Evolutionary conservation across 2,888 invertebrate genomes (phyloP).

Genomic region (Trachelus iudaicus): DNA sequence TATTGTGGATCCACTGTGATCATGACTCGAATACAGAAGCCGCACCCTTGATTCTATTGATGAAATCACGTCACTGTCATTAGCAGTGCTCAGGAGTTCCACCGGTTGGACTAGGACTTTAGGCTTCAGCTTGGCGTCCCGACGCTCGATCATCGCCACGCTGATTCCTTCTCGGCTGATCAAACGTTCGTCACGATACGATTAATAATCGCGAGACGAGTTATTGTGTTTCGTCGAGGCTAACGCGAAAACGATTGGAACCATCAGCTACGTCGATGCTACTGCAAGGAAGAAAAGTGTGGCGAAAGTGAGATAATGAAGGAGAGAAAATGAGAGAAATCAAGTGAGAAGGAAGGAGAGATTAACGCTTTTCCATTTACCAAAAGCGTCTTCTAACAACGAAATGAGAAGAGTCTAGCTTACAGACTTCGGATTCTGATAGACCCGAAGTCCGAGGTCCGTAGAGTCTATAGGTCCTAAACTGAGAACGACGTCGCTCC

Average conservation of each 20-base stretch:
- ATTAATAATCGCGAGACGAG: conserved; percentile 47
- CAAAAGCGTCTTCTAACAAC: not conserved
- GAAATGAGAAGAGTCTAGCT: not conserved
- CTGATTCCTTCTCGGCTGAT: conserved; percentile 23
- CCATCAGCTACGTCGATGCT: not conserved
- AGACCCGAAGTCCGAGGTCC: not conserved
- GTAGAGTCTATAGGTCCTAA: not conserved
- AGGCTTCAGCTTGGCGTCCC: not conserved
- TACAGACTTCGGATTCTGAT: not conserved
- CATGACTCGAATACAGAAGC: not conserved
- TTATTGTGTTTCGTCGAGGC: conserved; percentile 27
- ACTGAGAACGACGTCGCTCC: not conserved
- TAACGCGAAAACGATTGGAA: conserved; percentile 54
- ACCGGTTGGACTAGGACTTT: not conserved
- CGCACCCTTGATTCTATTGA: not conserved
- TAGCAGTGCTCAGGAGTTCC: not conserved
- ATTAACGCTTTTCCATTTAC: not conserved
- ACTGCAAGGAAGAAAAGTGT: conserved; percentile 11
- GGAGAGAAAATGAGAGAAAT: not conserved
- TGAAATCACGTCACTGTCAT: not conserved
- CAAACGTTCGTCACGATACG: conserved; percentile 44
- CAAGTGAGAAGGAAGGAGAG: not conserved
- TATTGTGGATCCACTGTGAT: not conserved
- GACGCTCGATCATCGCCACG: conserved; percentile 34
- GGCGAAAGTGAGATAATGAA: not conserved